Base-by-base conservation (phyloP, 2,797 vertebrate species). In the Apogon talboti region DNA sequence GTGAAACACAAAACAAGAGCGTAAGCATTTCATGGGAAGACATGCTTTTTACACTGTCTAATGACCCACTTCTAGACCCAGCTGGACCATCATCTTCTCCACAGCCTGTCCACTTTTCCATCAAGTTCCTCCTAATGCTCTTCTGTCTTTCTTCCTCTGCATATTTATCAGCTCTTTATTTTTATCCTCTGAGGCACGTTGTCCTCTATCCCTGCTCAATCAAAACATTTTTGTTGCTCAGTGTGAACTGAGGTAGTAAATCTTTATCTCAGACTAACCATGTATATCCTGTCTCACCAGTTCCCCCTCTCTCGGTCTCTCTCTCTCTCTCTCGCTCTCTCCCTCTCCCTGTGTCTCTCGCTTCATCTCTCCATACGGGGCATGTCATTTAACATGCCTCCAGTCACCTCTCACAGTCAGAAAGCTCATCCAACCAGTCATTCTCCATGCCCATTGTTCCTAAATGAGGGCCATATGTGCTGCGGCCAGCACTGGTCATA, bases 401-500 rank as follows among this genome's bases (percentile, higher is more conserved):
- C 70, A 85, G 83, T 89, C 89, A 90, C 88, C 87, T 86, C 89
- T 89, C 86, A 76, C 88, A 89, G 90, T 84, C 81, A 88, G 86
- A 83, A 89, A 83, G 86, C 85, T 87, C 85, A 80, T 89, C 82
- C 82, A 81, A 64, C 74, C 72, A 85, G 83, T 88, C 88, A 84
- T 91, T 85, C 85, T 87, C 88, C 75, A 79, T 82, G 87, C 72
- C 77, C 84, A 89, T 88, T 91, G 88, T 89, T 87, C 77, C 84
- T 86, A 89, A 92, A 92, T 90, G 90, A 92, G 88, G 86, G 82
- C 89, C 89, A 88, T 90, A 92, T 91, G 91, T 64, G 82, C 90
- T 89, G 85, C 42, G 89, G 82, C 88, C 89, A 86, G 74, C 84
- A 71, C 84, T 78, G 84, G 79, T 87, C 89, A 86, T 90, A 82